Evolutionary conservation across 2,888 invertebrate genomes (phyloP), one percentile per base, ranked within the genome.

Genomic region (Epirrita christyi): DNA sequence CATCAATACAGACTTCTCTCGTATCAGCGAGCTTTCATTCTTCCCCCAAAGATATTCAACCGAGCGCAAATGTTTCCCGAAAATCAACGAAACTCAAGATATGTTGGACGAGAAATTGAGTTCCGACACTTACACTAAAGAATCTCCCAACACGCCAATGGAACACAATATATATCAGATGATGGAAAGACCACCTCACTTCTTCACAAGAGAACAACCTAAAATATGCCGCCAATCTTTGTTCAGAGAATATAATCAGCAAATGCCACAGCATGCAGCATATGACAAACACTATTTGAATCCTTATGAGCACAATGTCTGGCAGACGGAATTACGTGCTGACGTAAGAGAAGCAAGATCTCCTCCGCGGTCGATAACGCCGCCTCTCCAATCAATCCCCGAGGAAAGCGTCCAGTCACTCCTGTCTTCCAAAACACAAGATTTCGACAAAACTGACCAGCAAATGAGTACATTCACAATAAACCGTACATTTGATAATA

Each of bases 101-200:
- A 61, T 87, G 14, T 71, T 81, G 42, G 86, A 88, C 43, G 84
- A 87, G 15, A 71, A 86, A 76, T 65, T 88, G 8, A 88, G 86
- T 70, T 88, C 90, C 0, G 93, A 93, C 64, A 93, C 93, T 0
- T 93, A 85, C 61, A 91, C 92, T 6, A 93, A 93, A 73, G 92
- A 93, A 37, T 92, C 92, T 0, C 91, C 91, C 0, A 78, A 80
- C 44, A 80, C 78, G n/a, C 77, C 80, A n/a, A 59, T 78, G 11
- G 85, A 90, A 9, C 67, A 60, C 11, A 67, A 76, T 55, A 59
- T 65, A 6, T 76, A 77, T 63, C 77, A 80, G 49, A 64, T 80
- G 63, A 63, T 59, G 1, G 88, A 87, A 32, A 82, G 67, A 61
- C 78, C 78, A n/a, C 80, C 81, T 21, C 70, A 73, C 41, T 80